Percentiles rank a stretch among this genome's conserved stretches.
Conservation (phyloP, 2,113 vertebrate species). For the Asarcornis scutulata region DNA sequence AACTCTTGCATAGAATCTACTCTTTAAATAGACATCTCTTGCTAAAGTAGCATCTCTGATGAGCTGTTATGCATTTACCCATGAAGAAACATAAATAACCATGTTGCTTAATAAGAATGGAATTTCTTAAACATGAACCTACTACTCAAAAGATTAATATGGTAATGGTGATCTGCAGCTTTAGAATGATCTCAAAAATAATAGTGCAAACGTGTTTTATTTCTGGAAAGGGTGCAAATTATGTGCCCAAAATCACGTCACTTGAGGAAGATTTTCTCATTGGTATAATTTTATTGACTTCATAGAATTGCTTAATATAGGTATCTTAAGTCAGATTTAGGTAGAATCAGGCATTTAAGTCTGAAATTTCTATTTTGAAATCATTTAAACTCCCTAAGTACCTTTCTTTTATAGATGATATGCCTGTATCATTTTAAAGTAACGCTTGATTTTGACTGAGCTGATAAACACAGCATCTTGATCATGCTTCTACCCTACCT, state of each 20-base stretch:
- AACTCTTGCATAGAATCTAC: constrained; percentile 5
- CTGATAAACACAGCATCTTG: not conserved
- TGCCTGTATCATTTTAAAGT: not conserved
- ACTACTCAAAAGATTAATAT: not conserved
- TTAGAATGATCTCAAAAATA: not conserved
- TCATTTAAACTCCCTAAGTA: not conserved
- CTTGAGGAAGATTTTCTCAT: not conserved
- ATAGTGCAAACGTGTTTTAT: not conserved
- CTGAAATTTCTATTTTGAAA: not conserved
- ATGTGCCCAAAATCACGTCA: not conserved
- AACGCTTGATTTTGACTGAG: not conserved
- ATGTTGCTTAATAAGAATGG: not conserved
- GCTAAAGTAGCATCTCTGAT: not conserved
- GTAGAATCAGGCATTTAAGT: not conserved
- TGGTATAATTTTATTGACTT: not conserved
- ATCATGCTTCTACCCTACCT: not conserved
- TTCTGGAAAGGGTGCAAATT: not conserved
- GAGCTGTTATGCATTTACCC: constrained; percentile 25
- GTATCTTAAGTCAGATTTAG: not conserved
- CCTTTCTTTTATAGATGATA: not conserved
- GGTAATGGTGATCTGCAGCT: not conserved
- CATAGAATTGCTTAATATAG: not conserved
- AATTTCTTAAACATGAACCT: not conserved
- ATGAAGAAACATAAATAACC: not conserved
- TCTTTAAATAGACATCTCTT: not conserved